Conservation (phyloP, 2,113 vertebrate genomes). For the Noturus placidus region DNA sequence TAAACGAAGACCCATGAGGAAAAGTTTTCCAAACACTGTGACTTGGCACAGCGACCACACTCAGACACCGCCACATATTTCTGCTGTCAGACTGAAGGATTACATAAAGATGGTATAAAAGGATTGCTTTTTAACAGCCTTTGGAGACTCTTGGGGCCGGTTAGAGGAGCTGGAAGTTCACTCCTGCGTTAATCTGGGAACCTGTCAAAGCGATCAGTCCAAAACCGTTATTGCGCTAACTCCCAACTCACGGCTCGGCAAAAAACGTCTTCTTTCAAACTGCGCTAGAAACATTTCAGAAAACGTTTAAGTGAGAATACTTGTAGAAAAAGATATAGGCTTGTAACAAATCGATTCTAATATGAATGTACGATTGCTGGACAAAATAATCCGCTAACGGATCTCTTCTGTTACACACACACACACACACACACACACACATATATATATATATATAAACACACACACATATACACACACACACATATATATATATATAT, state of each 20-base stretch:
- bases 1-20: not conserved
- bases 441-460: no score
- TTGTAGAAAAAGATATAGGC: not conserved
- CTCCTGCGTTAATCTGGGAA: conserved; percentile 3
- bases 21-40: not conserved
- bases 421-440: no score
- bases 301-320: not conserved
- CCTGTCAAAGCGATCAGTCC: not conserved
- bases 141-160: not conserved
- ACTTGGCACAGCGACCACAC: not conserved
- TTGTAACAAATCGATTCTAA: no score
- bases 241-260: not conserved
- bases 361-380: not conserved
- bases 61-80: not conserved
- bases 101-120: not conserved
- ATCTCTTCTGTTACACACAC: no score
- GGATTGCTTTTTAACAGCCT: not conserved
- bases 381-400: not conserved
- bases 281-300: not conserved
- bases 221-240: not conserved
- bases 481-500: no score
- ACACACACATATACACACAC: no score
- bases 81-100: conserved; percentile 1
- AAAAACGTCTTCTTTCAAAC: not conserved
- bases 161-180: not conserved